A percentile compares a stretch with the other conserved stretches of the same genome.
These are phyloP conservation scores for Alces alces DNA, from an alignment of 2,113 vertebrate species.

Conservation along the genomic window DNA sequence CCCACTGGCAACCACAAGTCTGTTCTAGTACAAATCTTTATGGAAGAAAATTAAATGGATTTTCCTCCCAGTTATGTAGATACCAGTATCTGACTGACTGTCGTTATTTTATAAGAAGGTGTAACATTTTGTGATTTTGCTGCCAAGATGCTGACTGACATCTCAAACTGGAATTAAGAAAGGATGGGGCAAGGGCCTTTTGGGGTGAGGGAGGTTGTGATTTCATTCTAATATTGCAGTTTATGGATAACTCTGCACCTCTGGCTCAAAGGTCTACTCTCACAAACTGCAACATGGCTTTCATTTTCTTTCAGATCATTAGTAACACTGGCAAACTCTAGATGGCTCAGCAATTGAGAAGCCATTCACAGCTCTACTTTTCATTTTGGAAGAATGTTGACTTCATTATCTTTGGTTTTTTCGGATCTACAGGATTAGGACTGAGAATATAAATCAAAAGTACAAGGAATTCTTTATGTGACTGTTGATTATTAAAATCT, in stretches of 20 bases:
- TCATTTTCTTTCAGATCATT: background rate
- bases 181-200: background rate
- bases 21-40: background rate
- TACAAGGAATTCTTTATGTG: background rate
- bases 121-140: background rate
- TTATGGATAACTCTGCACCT: background rate
- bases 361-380: background rate
- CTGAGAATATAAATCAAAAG: background rate
- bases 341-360: background rate
- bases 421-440: background rate
- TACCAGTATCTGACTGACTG: background rate
- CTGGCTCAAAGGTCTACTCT: background rate
- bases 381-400: background rate
- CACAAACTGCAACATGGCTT: background rate
- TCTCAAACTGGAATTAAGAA: background rate
- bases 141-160: background rate
- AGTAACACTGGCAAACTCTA: background rate
- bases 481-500: background rate
- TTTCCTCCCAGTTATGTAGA: background rate
- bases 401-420: background rate
- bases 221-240: background rate
- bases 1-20: background rate
- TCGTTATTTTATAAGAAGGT: background rate
- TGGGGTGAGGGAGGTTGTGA: background rate
- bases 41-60: background rate